A percentile compares a stretch with the other conserved stretches of the same genome.
Evolutionary conservation across 2,113 vertebrate species (phyloP).

Genomic region (cat (Felis catus)): DNA sequence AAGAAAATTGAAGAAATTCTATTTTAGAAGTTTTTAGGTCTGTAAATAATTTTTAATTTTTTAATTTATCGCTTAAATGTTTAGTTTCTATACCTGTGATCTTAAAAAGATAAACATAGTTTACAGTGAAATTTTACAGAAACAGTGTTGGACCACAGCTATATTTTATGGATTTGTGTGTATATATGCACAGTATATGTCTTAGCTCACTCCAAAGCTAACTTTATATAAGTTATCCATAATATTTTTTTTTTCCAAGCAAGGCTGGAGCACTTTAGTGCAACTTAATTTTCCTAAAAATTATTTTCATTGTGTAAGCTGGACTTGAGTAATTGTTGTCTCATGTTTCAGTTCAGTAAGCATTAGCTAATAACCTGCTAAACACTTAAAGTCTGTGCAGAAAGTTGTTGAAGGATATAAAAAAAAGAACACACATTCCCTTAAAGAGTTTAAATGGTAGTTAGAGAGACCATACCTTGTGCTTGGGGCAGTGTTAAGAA

Average conservation of each 20-base stretch:
- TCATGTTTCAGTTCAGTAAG: neutral
- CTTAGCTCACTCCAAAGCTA: neutral
- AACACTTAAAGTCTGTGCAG: neutral
- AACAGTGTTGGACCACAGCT: neutral
- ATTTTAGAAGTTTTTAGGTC: neutral
- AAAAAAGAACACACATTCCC: neutral
- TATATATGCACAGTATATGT: neutral
- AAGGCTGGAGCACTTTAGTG: neutral
- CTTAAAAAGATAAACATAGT: neutral
- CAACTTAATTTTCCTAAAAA: constrained; percentile 7
- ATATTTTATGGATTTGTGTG: neutral
- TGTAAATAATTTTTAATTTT: neutral
- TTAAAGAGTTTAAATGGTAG: neutral
- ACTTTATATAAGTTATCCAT: neutral
- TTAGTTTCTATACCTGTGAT: neutral
- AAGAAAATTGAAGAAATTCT: neutral
- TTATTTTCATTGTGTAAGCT: constrained; percentile 14
- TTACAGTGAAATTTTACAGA: constrained; percentile 8
- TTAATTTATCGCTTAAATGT: neutral
- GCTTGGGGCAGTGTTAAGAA: neutral
- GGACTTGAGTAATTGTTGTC: neutral
- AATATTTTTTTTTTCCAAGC: neutral
- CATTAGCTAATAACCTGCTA: neutral
- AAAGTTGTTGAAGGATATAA: neutral
- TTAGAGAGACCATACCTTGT: neutral